Evolutionary conservation across 1,140 invertebrate genomes (phyloP).

Genomic region (Caenorhabditis tropicalis): DNA sequence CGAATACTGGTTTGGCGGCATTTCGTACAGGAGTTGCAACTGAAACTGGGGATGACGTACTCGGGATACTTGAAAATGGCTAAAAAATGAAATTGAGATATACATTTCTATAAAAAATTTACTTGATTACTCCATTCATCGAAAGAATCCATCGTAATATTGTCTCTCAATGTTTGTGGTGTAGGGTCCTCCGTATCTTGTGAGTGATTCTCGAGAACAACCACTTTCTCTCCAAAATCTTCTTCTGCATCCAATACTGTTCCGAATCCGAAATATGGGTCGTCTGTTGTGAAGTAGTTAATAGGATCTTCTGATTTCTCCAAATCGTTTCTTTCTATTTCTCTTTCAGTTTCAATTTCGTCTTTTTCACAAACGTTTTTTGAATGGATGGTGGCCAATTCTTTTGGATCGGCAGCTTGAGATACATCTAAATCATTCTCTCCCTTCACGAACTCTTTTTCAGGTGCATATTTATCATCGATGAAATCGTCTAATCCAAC

Average conservation of each 20-base stretch:
- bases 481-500: not conserved
- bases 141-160: conserved; percentile 3
- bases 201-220: too few species aligned
- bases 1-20: not conserved
- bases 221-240: not conserved
- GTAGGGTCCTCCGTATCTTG: too few species aligned
- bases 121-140: conserved; percentile 37
- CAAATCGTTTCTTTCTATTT: not conserved
- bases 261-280: conserved; percentile 6
- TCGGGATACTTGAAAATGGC: not conserved
- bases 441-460: not conserved
- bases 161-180: not conserved
- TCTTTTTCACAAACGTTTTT: not conserved
- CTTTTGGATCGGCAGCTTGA: not conserved
- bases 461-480: too few species aligned
- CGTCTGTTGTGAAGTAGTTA: not conserved
- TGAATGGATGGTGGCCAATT: not conserved
- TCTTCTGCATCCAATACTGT: too few species aligned
- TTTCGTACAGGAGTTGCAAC: not conserved
- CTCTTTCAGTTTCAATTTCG: not conserved
- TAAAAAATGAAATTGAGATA: not conserved
- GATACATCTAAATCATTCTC: not conserved
- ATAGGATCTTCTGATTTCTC: not conserved
- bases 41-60: not conserved
- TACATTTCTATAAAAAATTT: not conserved